A percentile compares a stretch with the other conserved stretches of the same genome.
Conservation (phyloP, 2,797 vertebrate genomes). For the Coregonus ussuriensis region DNA sequence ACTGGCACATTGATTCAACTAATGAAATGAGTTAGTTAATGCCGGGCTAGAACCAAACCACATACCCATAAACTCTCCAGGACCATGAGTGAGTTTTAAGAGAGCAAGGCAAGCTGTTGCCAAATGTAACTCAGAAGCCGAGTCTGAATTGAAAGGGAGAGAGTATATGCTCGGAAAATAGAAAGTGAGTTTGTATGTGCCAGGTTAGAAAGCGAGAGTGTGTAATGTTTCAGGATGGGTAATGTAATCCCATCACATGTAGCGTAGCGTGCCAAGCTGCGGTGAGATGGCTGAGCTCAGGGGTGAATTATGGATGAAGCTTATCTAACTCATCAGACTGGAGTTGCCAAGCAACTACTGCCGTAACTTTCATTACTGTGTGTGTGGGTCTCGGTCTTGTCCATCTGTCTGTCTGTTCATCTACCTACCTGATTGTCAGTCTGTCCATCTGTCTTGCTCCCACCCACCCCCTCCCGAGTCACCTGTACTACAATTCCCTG, state of each 20-base stretch:
- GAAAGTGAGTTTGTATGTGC: not conserved
- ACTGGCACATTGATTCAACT: too few relatives aligned
- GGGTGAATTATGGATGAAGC: slow-evolving; percentile 66
- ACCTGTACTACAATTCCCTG: not conserved
- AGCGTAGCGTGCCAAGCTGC: not conserved
- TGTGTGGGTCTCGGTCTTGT: not conserved
- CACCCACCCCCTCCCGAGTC: slow-evolving; percentile 68
- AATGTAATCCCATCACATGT: slow-evolving; percentile 33
- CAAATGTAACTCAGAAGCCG: not conserved
- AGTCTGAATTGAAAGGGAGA: not conserved
- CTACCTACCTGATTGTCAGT: too few relatives aligned
- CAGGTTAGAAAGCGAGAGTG: slow-evolving; percentile 49
- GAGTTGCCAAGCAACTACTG: slow-evolving; percentile 53
- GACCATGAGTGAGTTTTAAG: too few relatives aligned
- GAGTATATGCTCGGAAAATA: not conserved
- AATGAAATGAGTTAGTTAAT: too few relatives aligned
- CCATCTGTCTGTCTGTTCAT: too few relatives aligned
- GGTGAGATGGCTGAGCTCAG: slow-evolving; percentile 1
- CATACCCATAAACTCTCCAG: too few relatives aligned
- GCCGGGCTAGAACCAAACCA: too few relatives aligned
- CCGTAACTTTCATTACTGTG: not conserved
- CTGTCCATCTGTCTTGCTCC: not conserved
- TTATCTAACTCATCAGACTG: slow-evolving; percentile 30
- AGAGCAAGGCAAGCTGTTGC: not conserved
- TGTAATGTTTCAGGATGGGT: slow-evolving; percentile 37